These are phyloP conservation scores for Burhinus oedicnemus DNA, from an alignment of 2,113 vertebrate species.

Conservation along the genomic window DNA sequence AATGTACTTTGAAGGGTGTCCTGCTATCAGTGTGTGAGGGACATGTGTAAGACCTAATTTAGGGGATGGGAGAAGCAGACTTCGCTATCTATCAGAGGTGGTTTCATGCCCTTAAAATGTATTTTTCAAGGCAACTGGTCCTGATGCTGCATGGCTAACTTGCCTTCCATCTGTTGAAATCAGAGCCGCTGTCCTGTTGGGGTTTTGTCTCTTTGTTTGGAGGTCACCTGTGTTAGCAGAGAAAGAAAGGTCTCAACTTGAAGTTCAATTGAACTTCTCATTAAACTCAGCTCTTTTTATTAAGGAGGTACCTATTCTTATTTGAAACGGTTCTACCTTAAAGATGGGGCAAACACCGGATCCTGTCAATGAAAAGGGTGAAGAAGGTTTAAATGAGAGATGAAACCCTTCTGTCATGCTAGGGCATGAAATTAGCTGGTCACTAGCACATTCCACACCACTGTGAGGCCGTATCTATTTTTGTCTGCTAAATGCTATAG, in stretches of 20 bases:
- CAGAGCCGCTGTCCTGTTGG: not conserved
- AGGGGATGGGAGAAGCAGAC: not conserved
- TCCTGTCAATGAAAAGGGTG: not conserved
- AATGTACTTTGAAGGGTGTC: not conserved
- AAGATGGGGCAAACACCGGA: not conserved
- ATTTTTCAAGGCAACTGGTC: not conserved
- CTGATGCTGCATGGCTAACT: not conserved
- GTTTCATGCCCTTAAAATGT: not conserved
- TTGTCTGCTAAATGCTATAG: not conserved
- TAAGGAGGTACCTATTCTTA: not conserved
- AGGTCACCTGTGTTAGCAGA: not conserved
- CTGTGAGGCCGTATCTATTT: not conserved
- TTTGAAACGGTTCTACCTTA: not conserved
- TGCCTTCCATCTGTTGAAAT: not conserved
- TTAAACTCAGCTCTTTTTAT: not conserved
- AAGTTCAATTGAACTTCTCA: not conserved
- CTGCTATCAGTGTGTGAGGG: not conserved
- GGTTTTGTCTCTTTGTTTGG: not conserved
- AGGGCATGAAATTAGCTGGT: not conserved
- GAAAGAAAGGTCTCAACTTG: not conserved
- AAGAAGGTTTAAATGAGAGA: not conserved
- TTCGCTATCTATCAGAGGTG: not conserved
- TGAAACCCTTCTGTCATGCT: not conserved
- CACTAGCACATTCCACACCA: not conserved
- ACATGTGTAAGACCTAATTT: not conserved